Conservation (phyloP, 1,140 invertebrate species). For the Drosophila sproati region DNA sequence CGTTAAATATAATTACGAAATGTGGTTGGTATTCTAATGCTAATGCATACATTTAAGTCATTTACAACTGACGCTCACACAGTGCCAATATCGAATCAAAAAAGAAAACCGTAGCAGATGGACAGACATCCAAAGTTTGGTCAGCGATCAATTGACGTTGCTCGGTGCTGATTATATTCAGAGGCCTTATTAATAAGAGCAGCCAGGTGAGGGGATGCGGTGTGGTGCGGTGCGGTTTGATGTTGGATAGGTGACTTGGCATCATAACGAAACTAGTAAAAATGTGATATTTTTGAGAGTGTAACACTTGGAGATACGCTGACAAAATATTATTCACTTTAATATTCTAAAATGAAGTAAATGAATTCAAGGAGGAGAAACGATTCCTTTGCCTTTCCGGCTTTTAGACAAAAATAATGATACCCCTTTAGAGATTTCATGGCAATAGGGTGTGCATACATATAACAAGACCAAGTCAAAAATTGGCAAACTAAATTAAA, state of each 20-base stretch:
- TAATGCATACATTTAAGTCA: neutral
- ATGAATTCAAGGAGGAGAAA: too few species aligned
- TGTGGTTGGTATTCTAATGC: neutral
- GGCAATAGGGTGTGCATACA: neutral
- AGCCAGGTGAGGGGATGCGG: neutral
- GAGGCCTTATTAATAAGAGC: slow-evolving; percentile 20
- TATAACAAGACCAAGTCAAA: slow-evolving; percentile 27
- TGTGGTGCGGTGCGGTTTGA: neutral
- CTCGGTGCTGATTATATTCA: slow-evolving; percentile 4
- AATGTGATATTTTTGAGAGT: neutral
- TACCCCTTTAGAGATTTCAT: neutral
- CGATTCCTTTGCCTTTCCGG: too few species aligned
- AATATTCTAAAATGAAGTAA: too few species aligned
- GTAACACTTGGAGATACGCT: neutral
- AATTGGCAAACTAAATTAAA: slow-evolving; percentile 75
- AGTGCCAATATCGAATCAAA: slow-evolving; percentile 14
- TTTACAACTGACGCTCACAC: slow-evolving; percentile 9
- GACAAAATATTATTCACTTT: neutral
- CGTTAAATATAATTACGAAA: neutral
- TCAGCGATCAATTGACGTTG: slow-evolving; percentile 21
- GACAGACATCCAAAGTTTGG: slow-evolving; percentile 12
- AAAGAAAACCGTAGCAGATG: slow-evolving; percentile 8
- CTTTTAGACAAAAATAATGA: too few species aligned
- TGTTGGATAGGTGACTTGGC: slow-evolving; percentile 17
- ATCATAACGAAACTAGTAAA: neutral